Base-by-base conservation (phyloP, 2,113 vertebrate species). In the Alaudala cheleensis region DNA sequence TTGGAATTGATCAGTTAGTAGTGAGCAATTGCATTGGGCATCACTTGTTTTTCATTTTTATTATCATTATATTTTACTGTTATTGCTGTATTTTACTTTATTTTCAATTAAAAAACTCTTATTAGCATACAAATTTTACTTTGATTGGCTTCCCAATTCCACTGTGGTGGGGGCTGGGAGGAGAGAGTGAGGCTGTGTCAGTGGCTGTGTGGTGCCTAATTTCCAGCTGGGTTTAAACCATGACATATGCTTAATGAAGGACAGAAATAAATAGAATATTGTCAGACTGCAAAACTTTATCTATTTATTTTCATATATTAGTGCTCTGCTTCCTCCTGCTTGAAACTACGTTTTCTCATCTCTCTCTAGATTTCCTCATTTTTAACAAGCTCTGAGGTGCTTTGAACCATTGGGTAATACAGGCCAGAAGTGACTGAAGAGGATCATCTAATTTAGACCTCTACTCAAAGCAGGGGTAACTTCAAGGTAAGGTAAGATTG, bases 121-220 rank as follows among this genome's bases (percentile, higher is more conserved):
- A 9, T 45, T 84, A 33, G 40, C 26, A 28, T 28, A 23, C 7
- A 39, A 73, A 23, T 33, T 64, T 54, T 39, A 39, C 18, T 64
- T 84, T 45, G 14, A 39, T 39, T 73, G 28, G 14, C 33, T 12
- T 45, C 21, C 19, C 50, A 14, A 4, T n/a, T 84, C 50, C 10
- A 6, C 29, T 40, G 23, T 33, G 53, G 18, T 2, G 2, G 10
- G 9, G 11, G 4, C 1, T 56, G 49, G 40, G 23, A 39, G 19
- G 12, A 47, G 50, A 40, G n/a, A 64, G 14, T 37, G 9, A 42
- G 3, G 2, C 12, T 28, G n/a, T 24, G 40, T 23, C 49, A 64
- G 18, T 28, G 40, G 11, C 69, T 73, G 28, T 0, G 0, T 39
- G 12, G 24, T 49, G 42, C 20, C 29, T 57, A 25, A 39, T 42